Conservation (phyloP, 2,888 invertebrate genomes). For the Anaspis maculata region DNA sequence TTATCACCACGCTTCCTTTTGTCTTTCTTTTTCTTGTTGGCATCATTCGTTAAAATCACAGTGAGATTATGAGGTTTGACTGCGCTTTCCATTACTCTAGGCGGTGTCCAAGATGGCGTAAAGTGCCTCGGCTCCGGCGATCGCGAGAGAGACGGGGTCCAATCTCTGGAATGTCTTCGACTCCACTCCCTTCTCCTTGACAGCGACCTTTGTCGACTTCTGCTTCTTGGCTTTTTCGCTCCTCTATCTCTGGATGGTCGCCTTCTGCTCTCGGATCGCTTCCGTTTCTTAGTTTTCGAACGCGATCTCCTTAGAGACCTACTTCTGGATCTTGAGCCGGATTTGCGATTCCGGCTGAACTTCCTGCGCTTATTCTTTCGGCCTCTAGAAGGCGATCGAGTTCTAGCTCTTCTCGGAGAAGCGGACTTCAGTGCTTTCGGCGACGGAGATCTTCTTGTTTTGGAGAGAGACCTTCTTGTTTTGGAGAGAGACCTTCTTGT, state of each 20-base stretch:
- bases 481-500: too few species aligned
- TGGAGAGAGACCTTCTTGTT: too few species aligned
- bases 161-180: constrained; percentile 31
- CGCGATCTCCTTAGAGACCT: too few species aligned
- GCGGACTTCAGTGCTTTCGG: constrained; percentile 7
- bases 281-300: constrained; percentile 30
- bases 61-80: constrained; percentile 48
- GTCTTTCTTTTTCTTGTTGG: constrained; percentile 46
- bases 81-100: constrained; percentile 38
- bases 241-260: constrained; percentile 38
- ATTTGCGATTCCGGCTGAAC: too few species aligned
- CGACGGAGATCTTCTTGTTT: too few species aligned
- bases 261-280: constrained; percentile 29
- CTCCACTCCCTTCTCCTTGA: constrained; percentile 32
- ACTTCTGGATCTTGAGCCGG: too few species aligned
- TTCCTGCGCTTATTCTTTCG: constrained; percentile 10
- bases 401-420: constrained; percentile 12
- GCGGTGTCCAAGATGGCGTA: constrained; percentile 56
- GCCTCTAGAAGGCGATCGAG: constrained; percentile 21
- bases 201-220: constrained; percentile 30
- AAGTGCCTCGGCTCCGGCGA: constrained; percentile 41
- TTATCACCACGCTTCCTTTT: constrained; percentile 42
- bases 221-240: constrained; percentile 35
- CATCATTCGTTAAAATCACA: constrained; percentile 52
- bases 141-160: constrained; percentile 51